Evolutionary conservation across 2,888 invertebrate genomes (phyloP).

Genomic region (Oasisia sp.): DNA sequence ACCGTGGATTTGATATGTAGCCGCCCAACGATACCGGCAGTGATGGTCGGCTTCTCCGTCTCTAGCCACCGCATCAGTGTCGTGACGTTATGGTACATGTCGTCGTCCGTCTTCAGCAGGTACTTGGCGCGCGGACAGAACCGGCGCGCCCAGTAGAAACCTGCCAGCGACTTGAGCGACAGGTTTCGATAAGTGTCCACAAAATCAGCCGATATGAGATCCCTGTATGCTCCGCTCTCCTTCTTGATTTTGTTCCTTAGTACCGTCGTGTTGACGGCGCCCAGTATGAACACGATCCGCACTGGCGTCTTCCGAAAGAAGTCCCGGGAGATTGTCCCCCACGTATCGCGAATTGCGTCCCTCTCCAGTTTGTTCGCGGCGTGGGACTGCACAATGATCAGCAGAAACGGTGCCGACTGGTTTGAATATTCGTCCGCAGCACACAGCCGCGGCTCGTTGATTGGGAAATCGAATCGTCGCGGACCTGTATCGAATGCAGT

Average conservation of each 20-base stretch:
- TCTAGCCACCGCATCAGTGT: not conserved
- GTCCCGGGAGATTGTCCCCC: not conserved
- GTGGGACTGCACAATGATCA: not conserved
- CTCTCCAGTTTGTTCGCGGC: not conserved
- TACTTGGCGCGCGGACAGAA: not conserved
- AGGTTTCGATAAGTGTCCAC: not conserved
- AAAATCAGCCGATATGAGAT: not conserved
- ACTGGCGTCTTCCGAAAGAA: not conserved
- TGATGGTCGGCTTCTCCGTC: not conserved
- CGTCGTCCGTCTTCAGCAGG: not conserved
- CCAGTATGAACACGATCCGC: slow-evolving; percentile 1
- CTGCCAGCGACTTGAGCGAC: not conserved
- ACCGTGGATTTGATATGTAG: not conserved
- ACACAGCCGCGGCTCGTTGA: not conserved
- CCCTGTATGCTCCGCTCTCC: not conserved
- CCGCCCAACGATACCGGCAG: not conserved
- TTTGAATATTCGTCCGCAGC: not conserved
- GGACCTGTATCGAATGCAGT: not conserved
- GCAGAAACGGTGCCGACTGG: not conserved
- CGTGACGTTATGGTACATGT: not conserved
- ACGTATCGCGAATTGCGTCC: not conserved
- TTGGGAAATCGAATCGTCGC: slow-evolving; percentile 8
- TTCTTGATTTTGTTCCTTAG: not conserved
- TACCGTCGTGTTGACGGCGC: not conserved
- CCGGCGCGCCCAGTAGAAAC: not conserved